Evolutionary conservation across 2,888 invertebrate genomes (phyloP).

Genomic region (Lithosia quadra): DNA sequence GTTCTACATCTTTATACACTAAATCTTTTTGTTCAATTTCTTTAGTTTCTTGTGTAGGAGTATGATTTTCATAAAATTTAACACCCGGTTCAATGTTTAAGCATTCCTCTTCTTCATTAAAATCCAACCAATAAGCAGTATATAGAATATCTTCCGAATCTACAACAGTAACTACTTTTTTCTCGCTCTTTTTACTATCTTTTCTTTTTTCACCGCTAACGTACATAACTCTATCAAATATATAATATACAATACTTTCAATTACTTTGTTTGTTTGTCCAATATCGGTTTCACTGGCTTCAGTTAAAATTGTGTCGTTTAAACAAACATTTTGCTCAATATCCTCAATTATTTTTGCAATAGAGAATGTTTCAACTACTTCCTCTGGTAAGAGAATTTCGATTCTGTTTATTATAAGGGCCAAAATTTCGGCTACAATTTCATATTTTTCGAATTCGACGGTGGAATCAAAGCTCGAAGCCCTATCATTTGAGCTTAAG

Average conservation of each 20-base stretch:
- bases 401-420: slow-evolving; percentile 63
- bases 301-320: slow-evolving; percentile 67
- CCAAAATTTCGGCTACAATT: slow-evolving; percentile 68
- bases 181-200: slow-evolving; percentile 49
- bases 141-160: slow-evolving; percentile 77
- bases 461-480: slow-evolving; percentile 74
- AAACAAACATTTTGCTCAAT: slow-evolving; percentile 62
- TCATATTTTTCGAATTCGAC: slow-evolving; percentile 80
- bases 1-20: neutral
- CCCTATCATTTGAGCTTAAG: slow-evolving; percentile 60
- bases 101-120: slow-evolving; percentile 16
- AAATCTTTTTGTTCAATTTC: neutral
- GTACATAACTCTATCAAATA: slow-evolving; percentile 70
- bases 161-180: slow-evolving; percentile 74
- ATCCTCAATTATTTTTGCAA: slow-evolving; percentile 70
- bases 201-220: slow-evolving; percentile 54
- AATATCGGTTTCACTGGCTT: slow-evolving; percentile 62
- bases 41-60: neutral
- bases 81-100: slow-evolving; percentile 45
- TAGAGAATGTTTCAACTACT: slow-evolving; percentile 64
- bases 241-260: slow-evolving; percentile 74
- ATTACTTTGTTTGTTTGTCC: slow-evolving; percentile 62
- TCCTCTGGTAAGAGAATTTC: slow-evolving; percentile 45
- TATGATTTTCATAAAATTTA: neutral
- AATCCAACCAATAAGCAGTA: slow-evolving; percentile 65